phyloP scores from a whole-genome alignment of 2,113 vertebrate genomes.

The Myiozetetes cayanensis region DNA sequence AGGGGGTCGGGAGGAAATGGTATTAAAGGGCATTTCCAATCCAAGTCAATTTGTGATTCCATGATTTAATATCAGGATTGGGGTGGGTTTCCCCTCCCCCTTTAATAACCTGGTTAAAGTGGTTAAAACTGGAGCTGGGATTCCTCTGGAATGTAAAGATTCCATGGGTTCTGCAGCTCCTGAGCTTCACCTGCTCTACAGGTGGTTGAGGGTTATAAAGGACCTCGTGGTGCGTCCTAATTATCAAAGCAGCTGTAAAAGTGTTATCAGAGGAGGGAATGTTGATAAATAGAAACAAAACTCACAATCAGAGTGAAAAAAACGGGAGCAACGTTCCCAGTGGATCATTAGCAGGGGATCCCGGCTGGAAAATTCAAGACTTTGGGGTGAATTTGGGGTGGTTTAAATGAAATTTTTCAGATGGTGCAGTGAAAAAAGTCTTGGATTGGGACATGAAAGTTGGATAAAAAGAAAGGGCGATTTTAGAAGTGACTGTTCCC shows the following conservation, averaged over 20 bases:
- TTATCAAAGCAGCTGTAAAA: fast-evolving
- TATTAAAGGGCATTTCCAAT: neutral
- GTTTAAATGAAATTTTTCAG: neutral
- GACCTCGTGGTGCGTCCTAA: fast-evolving
- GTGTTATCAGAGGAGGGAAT: too few relatives aligned
- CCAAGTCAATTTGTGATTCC: neutral
- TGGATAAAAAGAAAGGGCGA: neutral
- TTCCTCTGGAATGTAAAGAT: neutral
- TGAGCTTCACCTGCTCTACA: fast-evolving
- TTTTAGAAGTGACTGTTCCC: neutral
- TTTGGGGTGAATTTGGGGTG: neutral
- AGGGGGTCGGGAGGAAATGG: neutral
- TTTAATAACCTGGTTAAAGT: neutral
- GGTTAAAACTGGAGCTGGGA: neutral
- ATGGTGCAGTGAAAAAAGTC: neutral
- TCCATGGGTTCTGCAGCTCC: neutral
- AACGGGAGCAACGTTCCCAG: fast-evolving
- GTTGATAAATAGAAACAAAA: neutral
- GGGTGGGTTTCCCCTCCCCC: fast-evolving
- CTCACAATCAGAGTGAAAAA: neutral
- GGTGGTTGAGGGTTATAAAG: neutral
- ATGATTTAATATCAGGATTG: fast-evolving
- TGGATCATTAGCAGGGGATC: neutral
- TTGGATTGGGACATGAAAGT: fast-evolving
- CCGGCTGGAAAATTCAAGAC: neutral